Conservation (phyloP, 2,113 vertebrate genomes). For the Chloroceryle aenea region DNA sequence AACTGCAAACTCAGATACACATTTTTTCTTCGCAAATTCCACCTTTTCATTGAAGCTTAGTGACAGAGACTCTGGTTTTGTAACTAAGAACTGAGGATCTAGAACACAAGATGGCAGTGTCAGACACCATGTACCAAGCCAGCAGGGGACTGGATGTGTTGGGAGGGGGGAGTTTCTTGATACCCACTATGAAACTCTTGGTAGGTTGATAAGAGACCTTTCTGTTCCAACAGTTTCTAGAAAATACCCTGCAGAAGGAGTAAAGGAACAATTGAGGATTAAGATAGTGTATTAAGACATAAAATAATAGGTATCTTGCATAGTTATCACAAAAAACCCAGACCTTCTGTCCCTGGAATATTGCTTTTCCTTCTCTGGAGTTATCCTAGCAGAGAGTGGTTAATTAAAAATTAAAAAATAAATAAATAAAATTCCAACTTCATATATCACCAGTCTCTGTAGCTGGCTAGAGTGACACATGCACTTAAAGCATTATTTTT, state of each 20-base stretch:
- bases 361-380: neutral
- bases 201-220: neutral
- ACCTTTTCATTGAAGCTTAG: neutral
- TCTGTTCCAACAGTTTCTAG: neutral
- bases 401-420: too few relatives aligned
- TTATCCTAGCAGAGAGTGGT: neutral
- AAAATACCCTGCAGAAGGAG: neutral
- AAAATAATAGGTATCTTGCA: neutral
- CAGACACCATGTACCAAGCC: neutral
- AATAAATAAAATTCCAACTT: neutral
- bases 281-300: neutral
- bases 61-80: neutral
- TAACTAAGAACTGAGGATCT: neutral
- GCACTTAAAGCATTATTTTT: neutral
- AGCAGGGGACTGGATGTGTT: neutral
- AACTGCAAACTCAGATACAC: neutral
- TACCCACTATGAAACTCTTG: neutral
- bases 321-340: neutral
- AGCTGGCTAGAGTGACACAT: neutral
- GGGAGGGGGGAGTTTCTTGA: neutral
- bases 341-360: neutral
- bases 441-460: neutral
- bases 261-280: neutral
- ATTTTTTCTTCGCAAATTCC: neutral
- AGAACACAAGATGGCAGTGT: constrained; percentile 53